Evolutionary conservation across 2,888 invertebrate genomes (phyloP), one percentile per base, ranked within the genome.

Genomic region (Eucriotettix oculatus): DNA sequence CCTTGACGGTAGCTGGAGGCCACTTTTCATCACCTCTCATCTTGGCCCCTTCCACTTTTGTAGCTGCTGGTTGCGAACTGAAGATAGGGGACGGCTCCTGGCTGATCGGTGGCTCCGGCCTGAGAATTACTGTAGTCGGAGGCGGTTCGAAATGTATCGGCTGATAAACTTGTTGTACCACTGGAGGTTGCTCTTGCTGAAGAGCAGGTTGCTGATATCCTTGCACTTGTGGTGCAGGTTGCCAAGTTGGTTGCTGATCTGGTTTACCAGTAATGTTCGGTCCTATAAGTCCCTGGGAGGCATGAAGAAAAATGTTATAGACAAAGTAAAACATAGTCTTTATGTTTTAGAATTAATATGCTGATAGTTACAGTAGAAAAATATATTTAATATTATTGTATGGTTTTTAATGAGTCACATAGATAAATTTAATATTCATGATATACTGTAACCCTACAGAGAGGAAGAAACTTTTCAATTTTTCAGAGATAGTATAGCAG

Each of bases 1-100:
- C 82, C 73, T 83, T 87, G 69, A 87, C 85, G 66, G 80, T 77
- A 71, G 83, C 84, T 67, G 90, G 91, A 68, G 90, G 91, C 90
- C 90, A 91, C 73, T 90, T 90, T 72, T 85, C 79, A 74, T 91
- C 90, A 67, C 90, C 90, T 69, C 90, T 84, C 83, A 89, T 86
- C 74, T 85, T 86, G 75, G 84, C 81, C 72, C 58, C 54, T 65
- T 65, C 66, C 69, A 84, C 86, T 85, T 79, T 79, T 76, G 83
- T 81, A 74, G 87, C 80, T 70, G 87, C 90, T 68, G 90, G 90
- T 76, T 90, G 89, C 67, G 88, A 87, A 67, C 82, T 74, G 70
- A 83, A 85, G 66, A 90, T 83, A 64, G 87, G 87, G 61, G 85
- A 78, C 64, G 87, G 85, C 71, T 76, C 76, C 72, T 90, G 90